These are phyloP conservation scores for Phaonia tiefii DNA, from an alignment of 2,888 invertebrate genomes.

Conservation along the genomic window DNA sequence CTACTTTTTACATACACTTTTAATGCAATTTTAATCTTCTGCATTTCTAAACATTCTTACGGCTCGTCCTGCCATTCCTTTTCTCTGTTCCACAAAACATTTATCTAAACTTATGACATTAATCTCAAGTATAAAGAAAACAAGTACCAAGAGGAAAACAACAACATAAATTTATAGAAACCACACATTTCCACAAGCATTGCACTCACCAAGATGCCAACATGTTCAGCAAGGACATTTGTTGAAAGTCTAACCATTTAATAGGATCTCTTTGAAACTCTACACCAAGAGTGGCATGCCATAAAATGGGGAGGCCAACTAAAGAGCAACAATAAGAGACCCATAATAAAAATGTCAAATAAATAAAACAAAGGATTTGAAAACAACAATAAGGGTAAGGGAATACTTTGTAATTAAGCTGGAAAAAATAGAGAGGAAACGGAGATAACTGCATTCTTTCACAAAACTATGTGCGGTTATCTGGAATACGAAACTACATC, in stretches of 20 bases:
- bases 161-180: not conserved
- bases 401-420: not conserved
- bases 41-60: not conserved
- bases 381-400: not conserved
- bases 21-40: no score
- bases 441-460: slow-evolving; percentile 32
- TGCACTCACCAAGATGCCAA: not conserved
- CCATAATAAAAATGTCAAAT: slow-evolving; percentile 66
- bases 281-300: not conserved
- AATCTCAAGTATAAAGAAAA: slow-evolving; percentile 10
- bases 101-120: slow-evolving; percentile 32
- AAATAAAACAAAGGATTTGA: slow-evolving; percentile 64
- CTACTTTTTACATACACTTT: no score
- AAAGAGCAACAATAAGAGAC: slow-evolving; percentile 51
- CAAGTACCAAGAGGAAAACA: not conserved
- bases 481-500: not conserved
- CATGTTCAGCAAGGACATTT: slow-evolving; percentile 12
- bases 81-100: slow-evolving; percentile 3
- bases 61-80: not conserved
- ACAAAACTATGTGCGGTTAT: slow-evolving; percentile 9
- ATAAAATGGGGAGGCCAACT: slow-evolving; percentile 34
- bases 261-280: no score
- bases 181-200: slow-evolving; percentile 9
- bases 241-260: not conserved
- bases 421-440: not conserved